Evolutionary conservation across 2,888 invertebrate species (phyloP).

Genomic region (Thalpophila matura): DNA sequence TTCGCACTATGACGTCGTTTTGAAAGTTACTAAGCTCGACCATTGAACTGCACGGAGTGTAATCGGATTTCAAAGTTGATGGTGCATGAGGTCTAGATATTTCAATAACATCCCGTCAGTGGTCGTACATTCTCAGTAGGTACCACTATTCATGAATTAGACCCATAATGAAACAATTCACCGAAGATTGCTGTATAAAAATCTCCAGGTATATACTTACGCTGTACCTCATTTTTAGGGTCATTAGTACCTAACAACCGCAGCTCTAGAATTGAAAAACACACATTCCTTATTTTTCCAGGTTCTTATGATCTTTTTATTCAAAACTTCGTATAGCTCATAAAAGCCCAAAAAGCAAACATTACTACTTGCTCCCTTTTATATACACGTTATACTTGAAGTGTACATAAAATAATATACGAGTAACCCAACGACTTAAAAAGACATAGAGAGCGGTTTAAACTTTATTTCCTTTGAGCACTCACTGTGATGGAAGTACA

Average conservation of each 20-base stretch:
- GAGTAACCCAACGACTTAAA: slow-evolving; percentile 35
- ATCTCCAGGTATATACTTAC: too few relatives aligned
- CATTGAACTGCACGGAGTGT: background rate
- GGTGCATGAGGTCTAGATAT: background rate
- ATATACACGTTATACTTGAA: slow-evolving; percentile 35
- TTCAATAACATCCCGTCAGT: background rate
- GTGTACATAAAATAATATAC: slow-evolving; percentile 53
- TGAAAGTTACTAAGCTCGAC: background rate
- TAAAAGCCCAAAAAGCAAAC: slow-evolving; percentile 21
- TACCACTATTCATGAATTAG: too few relatives aligned
- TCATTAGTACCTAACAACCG: too few relatives aligned
- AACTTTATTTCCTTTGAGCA: slow-evolving; percentile 58
- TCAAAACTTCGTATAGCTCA: slow-evolving; percentile 14
- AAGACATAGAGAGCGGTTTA: slow-evolving; percentile 40
- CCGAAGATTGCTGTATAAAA: too few relatives aligned
- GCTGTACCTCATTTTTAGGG: too few relatives aligned
- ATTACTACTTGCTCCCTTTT: slow-evolving; percentile 25
- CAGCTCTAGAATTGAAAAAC: background rate
- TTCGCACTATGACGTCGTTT: slow-evolving; percentile 10
- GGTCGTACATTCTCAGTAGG: too few relatives aligned
- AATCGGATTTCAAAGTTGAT: background rate
- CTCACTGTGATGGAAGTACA: slow-evolving; percentile 48
- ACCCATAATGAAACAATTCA: too few relatives aligned
- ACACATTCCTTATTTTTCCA: slow-evolving; percentile 2
- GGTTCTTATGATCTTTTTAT: slow-evolving; percentile 20